Percentiles rank a stretch among this genome's conserved stretches.
Evolutionary conservation across 2,888 invertebrate species (phyloP).

Genomic region (Synergus itoensis): DNA sequence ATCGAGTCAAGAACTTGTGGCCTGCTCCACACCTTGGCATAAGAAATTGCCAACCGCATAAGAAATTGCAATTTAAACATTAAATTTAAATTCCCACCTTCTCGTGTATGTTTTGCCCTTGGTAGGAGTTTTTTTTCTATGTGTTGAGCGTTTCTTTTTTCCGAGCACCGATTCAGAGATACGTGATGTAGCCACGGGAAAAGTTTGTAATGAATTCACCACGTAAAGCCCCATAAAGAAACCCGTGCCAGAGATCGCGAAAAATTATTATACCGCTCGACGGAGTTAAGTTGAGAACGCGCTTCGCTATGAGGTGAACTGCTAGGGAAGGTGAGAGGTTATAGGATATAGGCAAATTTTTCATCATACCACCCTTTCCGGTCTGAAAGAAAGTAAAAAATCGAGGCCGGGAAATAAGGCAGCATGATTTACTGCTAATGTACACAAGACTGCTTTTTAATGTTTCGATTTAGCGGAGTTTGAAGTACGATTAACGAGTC

Average conservation of each 20-base stretch:
- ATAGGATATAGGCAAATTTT: conserved; percentile 45
- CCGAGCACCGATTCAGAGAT: conserved; percentile 38
- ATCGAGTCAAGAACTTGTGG: conserved; percentile 41
- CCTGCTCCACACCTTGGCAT: conserved; percentile 6
- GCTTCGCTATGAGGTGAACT: conserved; percentile 20
- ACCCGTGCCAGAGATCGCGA: conserved; percentile 48
- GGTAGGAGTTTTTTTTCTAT: conserved; percentile 33
- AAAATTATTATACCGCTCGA: conserved; percentile 51
- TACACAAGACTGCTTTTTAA: conserved; percentile 48
- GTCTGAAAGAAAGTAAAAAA: conserved; percentile 37
- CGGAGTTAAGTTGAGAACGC: conserved; percentile 46
- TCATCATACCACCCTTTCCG: conserved; percentile 35
- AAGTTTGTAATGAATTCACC: conserved; percentile 64
- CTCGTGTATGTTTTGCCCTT: conserved; percentile 32
- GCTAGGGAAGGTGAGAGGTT: conserved; percentile 34
- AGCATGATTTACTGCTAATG: conserved; percentile 52
- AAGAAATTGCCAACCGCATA: conserved; percentile 59
- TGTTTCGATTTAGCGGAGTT: conserved; percentile 26
- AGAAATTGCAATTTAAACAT: conserved; percentile 67
- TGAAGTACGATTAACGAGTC: background rate
- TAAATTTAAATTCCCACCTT: conserved; percentile 63
- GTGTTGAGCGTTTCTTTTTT: background rate
- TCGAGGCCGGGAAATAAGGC: conserved; percentile 44
- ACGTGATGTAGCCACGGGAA: conserved; percentile 47
- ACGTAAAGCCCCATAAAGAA: conserved; percentile 55